Evolutionary conservation across 2,888 invertebrate genomes (phyloP).

Genomic region (Cheiracanthium punctorium): DNA sequence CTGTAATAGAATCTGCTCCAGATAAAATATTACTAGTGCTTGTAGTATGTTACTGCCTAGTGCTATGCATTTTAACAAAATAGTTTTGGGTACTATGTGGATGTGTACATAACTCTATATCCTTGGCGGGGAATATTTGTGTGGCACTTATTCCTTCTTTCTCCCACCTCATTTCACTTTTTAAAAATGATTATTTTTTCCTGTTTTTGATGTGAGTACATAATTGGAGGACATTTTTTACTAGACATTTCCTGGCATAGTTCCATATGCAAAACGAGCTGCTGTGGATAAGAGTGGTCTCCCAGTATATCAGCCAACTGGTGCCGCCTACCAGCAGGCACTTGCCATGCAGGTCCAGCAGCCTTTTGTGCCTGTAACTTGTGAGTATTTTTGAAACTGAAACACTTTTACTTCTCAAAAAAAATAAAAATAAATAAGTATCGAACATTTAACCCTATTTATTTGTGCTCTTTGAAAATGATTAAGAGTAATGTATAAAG

Average conservation of each 20-base stretch:
- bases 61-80: too few species aligned
- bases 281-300: conserved; percentile 94
- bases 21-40: too few species aligned
- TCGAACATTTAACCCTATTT: not conserved
- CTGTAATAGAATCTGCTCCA: too few species aligned
- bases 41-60: too few species aligned
- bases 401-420: not conserved
- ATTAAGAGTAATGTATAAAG: too few species aligned
- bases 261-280: conserved; percentile 96
- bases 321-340: conserved; percentile 76
- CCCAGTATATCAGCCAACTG: conserved; percentile 96
- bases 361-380: conserved; percentile 70
- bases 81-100: too few species aligned
- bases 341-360: conserved; percentile 70
- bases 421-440: not conserved
- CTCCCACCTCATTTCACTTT: not conserved
- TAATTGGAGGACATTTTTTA: conserved; percentile 38
- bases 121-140: too few species aligned
- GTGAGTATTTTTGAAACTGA: conserved; percentile 33
- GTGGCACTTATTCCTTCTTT: too few species aligned
- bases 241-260: conserved; percentile 95
- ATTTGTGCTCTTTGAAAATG: too few species aligned
- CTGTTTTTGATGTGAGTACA: not conserved
- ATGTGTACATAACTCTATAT: too few species aligned
- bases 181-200: not conserved